phyloP scores from a whole-genome alignment of 2,888 invertebrate species.

The Rutpela maculata region DNA sequence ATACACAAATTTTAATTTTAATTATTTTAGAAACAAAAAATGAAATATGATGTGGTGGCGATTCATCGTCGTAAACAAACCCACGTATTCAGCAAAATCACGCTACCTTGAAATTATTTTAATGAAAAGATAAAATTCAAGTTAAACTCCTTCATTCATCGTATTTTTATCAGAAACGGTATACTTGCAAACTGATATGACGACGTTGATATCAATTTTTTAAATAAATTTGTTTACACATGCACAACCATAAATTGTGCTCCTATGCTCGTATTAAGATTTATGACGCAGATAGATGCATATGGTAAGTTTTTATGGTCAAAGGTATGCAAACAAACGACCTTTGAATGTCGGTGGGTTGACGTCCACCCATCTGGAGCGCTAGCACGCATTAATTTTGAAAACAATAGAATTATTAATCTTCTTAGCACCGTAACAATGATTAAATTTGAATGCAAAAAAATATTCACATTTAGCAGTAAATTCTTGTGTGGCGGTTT shows the following conservation, averaged over 20 bases:
- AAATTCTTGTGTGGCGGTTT: slow-evolving; percentile 16
- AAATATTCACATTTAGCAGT: slow-evolving; percentile 12
- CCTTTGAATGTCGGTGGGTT: slow-evolving; percentile 59
- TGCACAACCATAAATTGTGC: slow-evolving; percentile 12
- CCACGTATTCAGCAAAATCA: not conserved
- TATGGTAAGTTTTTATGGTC: slow-evolving; percentile 20
- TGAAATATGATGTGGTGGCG: not conserved
- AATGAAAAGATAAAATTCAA: not conserved
- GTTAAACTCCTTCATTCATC: not conserved
- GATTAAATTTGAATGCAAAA: slow-evolving; percentile 9
- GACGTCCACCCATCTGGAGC: slow-evolving; percentile 56
- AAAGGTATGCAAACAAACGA: slow-evolving; percentile 49
- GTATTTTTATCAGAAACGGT: not conserved
- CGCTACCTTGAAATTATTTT: not conserved
- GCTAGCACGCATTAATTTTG: slow-evolving; percentile 23
- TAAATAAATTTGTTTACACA: not conserved
- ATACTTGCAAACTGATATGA: not conserved
- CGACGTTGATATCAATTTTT: slow-evolving; percentile 7
- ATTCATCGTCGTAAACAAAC: not conserved
- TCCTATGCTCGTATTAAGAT: slow-evolving; percentile 1
- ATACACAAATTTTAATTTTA: no score
- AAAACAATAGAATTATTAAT: slow-evolving; percentile 54
- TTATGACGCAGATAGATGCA: slow-evolving; percentile 26
- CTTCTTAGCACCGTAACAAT: slow-evolving; percentile 43
- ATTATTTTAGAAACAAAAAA: not conserved